Base-by-base conservation (phyloP, 64 coral and sea anemone species). In the Acropora tenuis region DNA sequence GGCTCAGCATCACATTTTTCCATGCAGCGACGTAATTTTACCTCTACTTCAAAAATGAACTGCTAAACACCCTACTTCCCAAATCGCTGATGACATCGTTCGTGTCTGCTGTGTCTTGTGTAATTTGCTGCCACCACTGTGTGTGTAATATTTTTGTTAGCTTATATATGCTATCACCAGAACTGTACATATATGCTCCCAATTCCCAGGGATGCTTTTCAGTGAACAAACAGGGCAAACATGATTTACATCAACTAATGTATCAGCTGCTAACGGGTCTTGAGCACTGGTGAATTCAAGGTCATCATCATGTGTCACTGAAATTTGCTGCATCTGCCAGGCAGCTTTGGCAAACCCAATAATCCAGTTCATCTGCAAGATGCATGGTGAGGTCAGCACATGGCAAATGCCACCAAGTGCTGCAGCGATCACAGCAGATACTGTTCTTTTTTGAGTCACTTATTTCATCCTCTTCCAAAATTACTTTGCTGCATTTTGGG, bases 311-410 rank as follows among this genome's bases (percentile, higher is more conserved):
- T 55, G 5, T 2, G 50, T 55, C 1, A 47, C 43, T 12, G 8
- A 30, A 4, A 4, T 57, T 61, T 44, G 87, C 87, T 16, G 49
- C 50, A 77, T 89, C 74, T n/a, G 42, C 16, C n/a, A 89, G 87
- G n/a, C 87, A 78, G 73, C 73, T 43, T 5, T 77, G 43, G 9
- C 87, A 89, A 7, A 90, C 59, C 88, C 77, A 90, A 50, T 46
- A 80, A 20, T 86, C 83, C 40, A 74, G 2, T 47, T 17, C 47
- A 78, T 76, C 57, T 78, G 87, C 87, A 90, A 9, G 3, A 68
- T 52, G 43, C 55, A 53, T 78, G 13, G 73, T 86, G 30, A 94
- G 80, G 13, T 83, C 75, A 86, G 88, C 93, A 94, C 93, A 94
- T 58, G n/a, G 88, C 74, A 94, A 90, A 77, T 94, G 79, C 92